A percentile compares a stretch with the other conserved stretches of the same genome.
Evolutionary conservation across 2,113 vertebrate species (phyloP).

Genomic region (Suricata suricatta): DNA sequence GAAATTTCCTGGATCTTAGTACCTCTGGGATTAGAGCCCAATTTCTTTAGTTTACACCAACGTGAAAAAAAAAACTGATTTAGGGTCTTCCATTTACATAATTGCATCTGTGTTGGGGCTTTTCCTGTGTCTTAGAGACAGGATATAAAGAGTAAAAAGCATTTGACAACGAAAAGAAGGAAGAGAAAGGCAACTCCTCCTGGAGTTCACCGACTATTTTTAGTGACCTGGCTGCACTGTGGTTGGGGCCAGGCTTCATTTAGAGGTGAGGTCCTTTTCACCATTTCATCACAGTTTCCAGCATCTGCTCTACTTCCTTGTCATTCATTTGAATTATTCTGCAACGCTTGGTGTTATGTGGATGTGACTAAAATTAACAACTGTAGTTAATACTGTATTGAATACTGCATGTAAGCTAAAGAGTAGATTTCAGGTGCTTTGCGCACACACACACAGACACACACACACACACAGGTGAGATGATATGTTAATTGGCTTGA

Average conservation of each 20-base stretch:
- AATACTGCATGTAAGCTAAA: background rate
- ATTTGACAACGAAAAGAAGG: slow-evolving; percentile 12
- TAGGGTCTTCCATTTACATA: background rate
- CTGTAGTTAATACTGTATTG: background rate
- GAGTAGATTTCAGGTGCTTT: background rate
- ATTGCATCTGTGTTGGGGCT: background rate
- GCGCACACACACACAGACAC: background rate
- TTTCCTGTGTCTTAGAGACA: slow-evolving; percentile 4
- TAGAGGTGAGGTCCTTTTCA: background rate
- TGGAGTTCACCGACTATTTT: background rate
- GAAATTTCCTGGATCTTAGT: background rate
- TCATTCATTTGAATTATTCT: slow-evolving; percentile 25
- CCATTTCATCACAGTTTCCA: background rate
- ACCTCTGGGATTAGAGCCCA: background rate
- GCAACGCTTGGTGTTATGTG: background rate
- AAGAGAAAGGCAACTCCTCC: background rate
- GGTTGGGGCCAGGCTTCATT: background rate
- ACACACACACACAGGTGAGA: background rate
- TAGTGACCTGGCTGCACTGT: background rate
- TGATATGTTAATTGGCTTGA: background rate
- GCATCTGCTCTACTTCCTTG: slow-evolving; percentile 1
- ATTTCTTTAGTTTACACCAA: background rate
- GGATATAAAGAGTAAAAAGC: background rate
- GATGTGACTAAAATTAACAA: slow-evolving; percentile 44
- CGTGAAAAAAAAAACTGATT: slow-evolving; percentile 25